These are phyloP conservation scores for Misgurnus mizolepis DNA, from an alignment of 2,113 vertebrate genomes.

Conservation along the genomic window DNA sequence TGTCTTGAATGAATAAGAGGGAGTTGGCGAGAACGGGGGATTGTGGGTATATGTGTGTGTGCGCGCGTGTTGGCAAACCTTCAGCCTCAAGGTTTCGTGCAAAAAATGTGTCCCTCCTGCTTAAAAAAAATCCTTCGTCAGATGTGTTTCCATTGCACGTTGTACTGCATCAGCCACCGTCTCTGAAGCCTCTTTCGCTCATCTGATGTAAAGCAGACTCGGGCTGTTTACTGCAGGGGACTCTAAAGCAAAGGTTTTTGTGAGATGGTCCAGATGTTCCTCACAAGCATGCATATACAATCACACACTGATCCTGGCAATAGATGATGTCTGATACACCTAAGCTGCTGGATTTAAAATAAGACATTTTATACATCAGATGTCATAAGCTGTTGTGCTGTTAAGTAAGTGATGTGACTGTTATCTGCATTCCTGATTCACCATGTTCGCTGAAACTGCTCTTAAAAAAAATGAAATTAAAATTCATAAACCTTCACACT, in stretches of 20 bases:
- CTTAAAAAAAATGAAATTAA: too few relatives aligned
- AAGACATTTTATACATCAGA: neutral
- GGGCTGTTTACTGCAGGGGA: constrained; percentile 48
- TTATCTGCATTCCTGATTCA: neutral
- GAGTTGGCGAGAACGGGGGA: neutral
- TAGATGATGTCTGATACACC: neutral
- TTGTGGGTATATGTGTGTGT: constrained; percentile 2
- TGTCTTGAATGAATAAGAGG: neutral
- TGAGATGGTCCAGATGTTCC: constrained; percentile 13
- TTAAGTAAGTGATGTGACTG: neutral
- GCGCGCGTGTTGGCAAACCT: neutral
- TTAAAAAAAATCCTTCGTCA: neutral
- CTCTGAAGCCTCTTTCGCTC: neutral
- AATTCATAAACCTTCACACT: too few relatives aligned
- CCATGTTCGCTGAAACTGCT: too few relatives aligned
- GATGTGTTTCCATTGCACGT: constrained; percentile 2
- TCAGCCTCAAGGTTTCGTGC: neutral
- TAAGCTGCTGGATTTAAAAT: neutral
- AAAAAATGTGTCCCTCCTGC: neutral
- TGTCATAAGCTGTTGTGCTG: neutral
- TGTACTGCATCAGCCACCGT: neutral
- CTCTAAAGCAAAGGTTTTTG: constrained; percentile 24
- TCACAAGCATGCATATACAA: neutral
- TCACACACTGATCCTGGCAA: neutral
- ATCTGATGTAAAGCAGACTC: constrained; percentile 49